Evolutionary conservation across 2,888 invertebrate species (phyloP).

Genomic region (Andrena chrysosceles): DNA sequence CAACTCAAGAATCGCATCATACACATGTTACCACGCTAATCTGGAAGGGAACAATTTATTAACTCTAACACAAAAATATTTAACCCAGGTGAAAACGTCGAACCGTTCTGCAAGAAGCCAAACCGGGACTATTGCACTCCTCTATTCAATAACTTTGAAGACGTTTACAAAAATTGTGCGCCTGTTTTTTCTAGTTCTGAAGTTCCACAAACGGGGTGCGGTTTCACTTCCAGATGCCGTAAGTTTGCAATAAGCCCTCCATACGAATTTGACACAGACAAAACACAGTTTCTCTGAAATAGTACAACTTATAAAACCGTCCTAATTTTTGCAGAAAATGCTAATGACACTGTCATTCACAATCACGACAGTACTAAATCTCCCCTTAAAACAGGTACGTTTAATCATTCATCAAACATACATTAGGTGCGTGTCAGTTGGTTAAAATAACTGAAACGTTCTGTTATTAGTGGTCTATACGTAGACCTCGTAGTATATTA

Average conservation of each 20-base stretch:
- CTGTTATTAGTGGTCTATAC: no score
- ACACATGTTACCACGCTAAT: no score
- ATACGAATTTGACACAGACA: not conserved
- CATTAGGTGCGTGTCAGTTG: no score
- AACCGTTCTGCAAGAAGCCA: constrained; percentile 75
- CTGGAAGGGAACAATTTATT: not conserved
- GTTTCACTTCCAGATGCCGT: constrained; percentile 75
- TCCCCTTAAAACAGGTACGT: constrained; percentile 25
- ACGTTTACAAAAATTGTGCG: constrained; percentile 69
- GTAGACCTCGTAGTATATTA: no score
- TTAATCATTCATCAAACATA: not conserved
- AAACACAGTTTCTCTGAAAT: not conserved
- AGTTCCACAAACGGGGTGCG: constrained; percentile 68
- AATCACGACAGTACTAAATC: constrained; percentile 19
- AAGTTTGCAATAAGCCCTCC: constrained; percentile 57
- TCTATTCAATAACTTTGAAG: constrained; percentile 43
- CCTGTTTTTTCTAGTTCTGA: constrained; percentile 70
- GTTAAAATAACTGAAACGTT: no score
- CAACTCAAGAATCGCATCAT: no score
- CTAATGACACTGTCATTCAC: constrained; percentile 64
- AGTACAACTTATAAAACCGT: not conserved
- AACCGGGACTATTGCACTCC: constrained; percentile 63
- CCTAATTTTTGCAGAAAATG: constrained; percentile 65
- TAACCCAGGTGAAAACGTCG: constrained; percentile 70
- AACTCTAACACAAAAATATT: not conserved